These are phyloP conservation scores for Drosophila insularis DNA, from an alignment of 1,140 invertebrate species.

Conservation along the genomic window DNA sequence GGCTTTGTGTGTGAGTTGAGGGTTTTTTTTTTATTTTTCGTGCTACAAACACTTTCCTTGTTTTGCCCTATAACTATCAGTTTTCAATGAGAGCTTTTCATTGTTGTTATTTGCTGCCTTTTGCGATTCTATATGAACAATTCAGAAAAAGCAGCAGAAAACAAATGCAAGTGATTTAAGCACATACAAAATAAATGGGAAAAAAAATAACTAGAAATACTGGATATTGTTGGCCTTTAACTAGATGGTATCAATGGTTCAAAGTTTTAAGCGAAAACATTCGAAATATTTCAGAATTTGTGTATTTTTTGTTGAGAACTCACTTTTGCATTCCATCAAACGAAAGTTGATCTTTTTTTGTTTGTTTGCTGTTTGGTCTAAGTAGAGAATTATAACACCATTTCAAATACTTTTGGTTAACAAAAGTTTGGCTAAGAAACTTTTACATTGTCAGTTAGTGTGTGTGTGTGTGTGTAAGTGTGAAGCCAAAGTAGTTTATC, in stretches of 20 bases:
- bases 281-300: not conserved
- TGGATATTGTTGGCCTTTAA: not conserved
- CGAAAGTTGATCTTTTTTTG: not conserved
- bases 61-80: not conserved
- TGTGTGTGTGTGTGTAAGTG: not conserved
- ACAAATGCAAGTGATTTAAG: not conserved
- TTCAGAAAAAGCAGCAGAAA: not conserved
- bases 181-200: not conserved
- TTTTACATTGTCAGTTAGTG: not conserved
- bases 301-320: not conserved
- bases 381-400: constrained; percentile 7
- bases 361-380: not conserved
- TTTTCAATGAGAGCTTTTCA: constrained; percentile 8
- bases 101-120: constrained; percentile 2
- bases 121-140: constrained; percentile 6
- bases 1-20: not conserved
- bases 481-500: constrained; percentile 10
- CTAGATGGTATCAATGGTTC: not conserved
- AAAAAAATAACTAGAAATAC: not conserved
- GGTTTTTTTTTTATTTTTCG: not conserved
- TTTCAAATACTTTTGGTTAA: constrained; percentile 9
- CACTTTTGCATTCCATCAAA: constrained; percentile 3
- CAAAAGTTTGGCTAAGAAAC: constrained; percentile 1
- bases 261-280: constrained; percentile 1
- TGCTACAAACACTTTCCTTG: constrained; percentile 1